Base-by-base conservation (phyloP, 2,113 vertebrate species). In the Tursiops truncatus region DNA sequence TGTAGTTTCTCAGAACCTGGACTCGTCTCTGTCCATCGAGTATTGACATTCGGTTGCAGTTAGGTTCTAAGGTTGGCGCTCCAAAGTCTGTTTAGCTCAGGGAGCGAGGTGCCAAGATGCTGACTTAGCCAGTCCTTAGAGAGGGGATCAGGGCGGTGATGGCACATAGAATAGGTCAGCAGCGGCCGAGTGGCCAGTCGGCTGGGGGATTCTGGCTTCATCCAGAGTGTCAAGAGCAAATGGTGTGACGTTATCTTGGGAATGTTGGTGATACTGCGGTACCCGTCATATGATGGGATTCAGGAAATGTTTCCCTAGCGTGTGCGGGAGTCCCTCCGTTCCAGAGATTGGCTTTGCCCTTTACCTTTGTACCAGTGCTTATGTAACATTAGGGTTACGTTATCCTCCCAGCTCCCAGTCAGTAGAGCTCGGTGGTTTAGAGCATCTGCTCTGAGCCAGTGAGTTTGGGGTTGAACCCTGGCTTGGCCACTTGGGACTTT, bases 181-280 rank as follows among this genome's bases (percentile, higher is more conserved):
- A 63, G 79, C 44, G 44, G 33, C 7, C 82, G 44, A 2, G n/a
- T 6, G 3, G 17, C 76, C 79, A 47, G 47, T 58, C 18, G 65
- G 8, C 41, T 0, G 0, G 13, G 87, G 38, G 62, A 20, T 41
- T 84, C 58, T 21, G 13, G 21, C 63, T 50, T 2, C 0, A 21
- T 13, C 36, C 41, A 82, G 33, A 2, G 33, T 25, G 28, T n/a
- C 23, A 26, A 18, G 50, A 41, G 60, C 8, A 11, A 21, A 62
- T 15, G 28, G 6, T 3, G 1, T 26, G 58, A 8, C 11, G 0
- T 13, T 89, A 14, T 33, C 2, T 13, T 21, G 26, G 71, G 58
- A 74, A 62, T 36, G 8, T 3, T 36, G 12, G n/a, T 73, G 18
- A 25, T 60, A 4, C 18, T 5, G 6, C 23, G 50, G 1, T 36